Conservation (phyloP, 2,113 vertebrate species). For the Zapornia atra region DNA sequence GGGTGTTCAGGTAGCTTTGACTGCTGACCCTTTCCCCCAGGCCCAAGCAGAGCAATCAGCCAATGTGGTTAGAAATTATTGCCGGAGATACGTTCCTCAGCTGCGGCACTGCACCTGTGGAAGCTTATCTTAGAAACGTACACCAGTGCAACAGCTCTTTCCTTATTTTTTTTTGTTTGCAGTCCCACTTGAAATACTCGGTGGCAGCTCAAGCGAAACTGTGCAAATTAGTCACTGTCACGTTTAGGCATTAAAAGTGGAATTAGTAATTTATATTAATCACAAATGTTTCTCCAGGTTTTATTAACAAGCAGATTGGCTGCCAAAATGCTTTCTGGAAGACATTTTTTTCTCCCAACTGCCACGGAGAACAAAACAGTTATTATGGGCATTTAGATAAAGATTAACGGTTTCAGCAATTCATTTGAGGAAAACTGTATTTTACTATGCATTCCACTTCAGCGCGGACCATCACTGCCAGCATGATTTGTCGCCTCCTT, state of each 20-base stretch:
- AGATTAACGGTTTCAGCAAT: conserved; percentile 84
- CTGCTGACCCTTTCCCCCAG: neutral
- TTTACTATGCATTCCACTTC: conserved; percentile 79
- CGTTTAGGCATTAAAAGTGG: conserved; percentile 71
- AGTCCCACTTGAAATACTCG: conserved; percentile 48
- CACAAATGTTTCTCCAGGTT: conserved; percentile 77
- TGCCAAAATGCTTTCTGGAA: conserved; percentile 79
- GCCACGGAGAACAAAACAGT: conserved; percentile 72
- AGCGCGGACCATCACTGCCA: conserved; percentile 36
- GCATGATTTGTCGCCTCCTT: conserved; percentile 79
- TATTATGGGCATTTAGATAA: conserved; percentile 82
- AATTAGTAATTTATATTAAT: conserved; percentile 82
- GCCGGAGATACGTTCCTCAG: neutral
- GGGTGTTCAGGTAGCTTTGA: neutral
- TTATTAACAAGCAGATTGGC: conserved; percentile 76
- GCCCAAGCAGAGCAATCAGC: neutral
- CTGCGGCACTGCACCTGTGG: neutral
- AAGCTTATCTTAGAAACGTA: neutral
- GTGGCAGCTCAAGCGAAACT: conserved; percentile 61
- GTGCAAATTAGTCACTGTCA: conserved; percentile 75
- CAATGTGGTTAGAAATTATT: neutral
- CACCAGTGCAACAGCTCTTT: neutral
- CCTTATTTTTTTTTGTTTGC: neutral
- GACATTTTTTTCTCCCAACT: conserved; percentile 62
- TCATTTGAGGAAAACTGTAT: conserved; percentile 74